Conservation (phyloP, 2,797 vertebrate genomes). For the Lacerta viridis region DNA sequence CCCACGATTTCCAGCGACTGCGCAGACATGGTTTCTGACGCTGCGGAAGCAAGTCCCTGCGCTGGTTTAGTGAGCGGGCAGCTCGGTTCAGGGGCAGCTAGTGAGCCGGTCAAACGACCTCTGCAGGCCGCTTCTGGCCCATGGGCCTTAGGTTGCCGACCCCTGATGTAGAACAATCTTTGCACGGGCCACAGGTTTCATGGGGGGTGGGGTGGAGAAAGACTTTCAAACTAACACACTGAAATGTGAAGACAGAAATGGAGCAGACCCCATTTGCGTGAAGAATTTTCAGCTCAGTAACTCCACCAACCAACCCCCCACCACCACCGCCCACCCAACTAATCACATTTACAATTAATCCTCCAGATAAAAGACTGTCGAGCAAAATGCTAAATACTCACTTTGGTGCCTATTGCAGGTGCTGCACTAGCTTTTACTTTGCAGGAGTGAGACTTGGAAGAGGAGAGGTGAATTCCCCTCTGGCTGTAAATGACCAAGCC, state of each 20-base stretch:
- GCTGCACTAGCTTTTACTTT: not conserved
- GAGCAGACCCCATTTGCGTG: not conserved
- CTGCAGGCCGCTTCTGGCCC: no score
- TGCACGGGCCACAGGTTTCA: not conserved
- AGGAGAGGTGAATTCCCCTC: not conserved
- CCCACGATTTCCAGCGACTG: no score
- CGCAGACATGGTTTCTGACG: no score
- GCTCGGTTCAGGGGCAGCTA: accelerated
- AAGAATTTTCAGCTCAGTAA: not conserved
- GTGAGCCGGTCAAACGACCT: no score
- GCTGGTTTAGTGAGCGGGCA: no score
- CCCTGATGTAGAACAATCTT: not conserved
- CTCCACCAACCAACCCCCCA: not conserved
- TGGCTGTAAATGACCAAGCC: not conserved
- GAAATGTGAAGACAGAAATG: not conserved
- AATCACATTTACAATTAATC: not conserved
- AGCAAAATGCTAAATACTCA: not conserved
- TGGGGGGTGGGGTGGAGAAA: not conserved
- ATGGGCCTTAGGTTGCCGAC: no score
- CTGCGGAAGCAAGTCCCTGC: no score
- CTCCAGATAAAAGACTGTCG: not conserved
- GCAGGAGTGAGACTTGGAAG: not conserved
- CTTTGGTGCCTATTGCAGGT: not conserved
- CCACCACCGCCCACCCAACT: not conserved
- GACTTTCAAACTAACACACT: not conserved